Base-by-base conservation (phyloP, 2,113 vertebrate genomes). In the Barnardius zonarius region DNA sequence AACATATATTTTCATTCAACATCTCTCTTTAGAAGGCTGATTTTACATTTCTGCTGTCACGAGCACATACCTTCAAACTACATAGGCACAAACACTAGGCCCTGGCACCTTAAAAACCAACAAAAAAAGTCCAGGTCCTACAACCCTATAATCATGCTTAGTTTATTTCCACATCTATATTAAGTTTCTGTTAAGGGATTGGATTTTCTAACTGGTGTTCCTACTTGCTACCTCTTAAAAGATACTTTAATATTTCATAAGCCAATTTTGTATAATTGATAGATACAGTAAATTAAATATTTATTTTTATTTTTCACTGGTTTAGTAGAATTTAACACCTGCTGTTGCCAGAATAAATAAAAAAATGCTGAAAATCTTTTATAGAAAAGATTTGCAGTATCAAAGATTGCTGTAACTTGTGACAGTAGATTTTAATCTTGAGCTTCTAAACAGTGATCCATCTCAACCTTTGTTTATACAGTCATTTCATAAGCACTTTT, bases 231-330 rank as follows among this genome's bases (percentile, higher is more conserved):
- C 51, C 81, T 85, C 67, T 96, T 94, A 94, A 95, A 91, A 94
- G 81, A 78, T 22, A 79, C 63, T 89, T 96, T 80, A 97, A 92
- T 91, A 94, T 96, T 96, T 97, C 91, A 96, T 92, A 73, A 95
- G 83, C 66, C 69, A 92, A 91, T 95, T 96, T 91, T 89, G 83
- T 92, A 76, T 92, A 96, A 94, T 95, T 94, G 92, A 96, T 94
- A 93, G 80, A 83, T 76, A 93, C 15, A 88, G 62, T 89, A 96
- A 95, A 95, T 94, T 92, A 96, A 96, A 96, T 96, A 96, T 96
- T 96, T 93, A 93, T 88, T 96, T 87, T 70, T 92, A 87, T 92
- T 93, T 97, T 92, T 84, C 83, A 86, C 88, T 69, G 35, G 30
- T 85, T 94, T 91, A 79, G 62, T 85, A n/a, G 59, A 94, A 94